phyloP scores from a whole-genome alignment of 2,888 invertebrate genomes.

The Sthenelais limicola region DNA sequence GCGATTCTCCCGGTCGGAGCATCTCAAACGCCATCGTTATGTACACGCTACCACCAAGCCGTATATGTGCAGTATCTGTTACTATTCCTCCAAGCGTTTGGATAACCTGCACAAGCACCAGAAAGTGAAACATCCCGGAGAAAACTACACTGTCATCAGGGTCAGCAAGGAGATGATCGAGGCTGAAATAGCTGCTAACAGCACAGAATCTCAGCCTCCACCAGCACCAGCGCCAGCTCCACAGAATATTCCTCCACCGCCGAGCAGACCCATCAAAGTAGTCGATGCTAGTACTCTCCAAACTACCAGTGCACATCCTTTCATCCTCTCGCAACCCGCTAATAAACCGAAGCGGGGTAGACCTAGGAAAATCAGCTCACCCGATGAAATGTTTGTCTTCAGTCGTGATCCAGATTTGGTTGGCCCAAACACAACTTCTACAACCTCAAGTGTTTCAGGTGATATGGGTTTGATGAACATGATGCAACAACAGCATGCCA shows the following conservation, averaged over 20 bases:
- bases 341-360: slow-evolving; percentile 23
- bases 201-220: no score
- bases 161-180: slow-evolving; percentile 34
- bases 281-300: not conserved
- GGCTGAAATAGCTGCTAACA: slow-evolving; percentile 19
- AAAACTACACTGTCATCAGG: not conserved
- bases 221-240: no score
- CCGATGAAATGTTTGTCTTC: slow-evolving; percentile 13
- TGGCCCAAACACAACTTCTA: no score
- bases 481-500: no score
- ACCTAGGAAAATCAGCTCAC: slow-evolving; percentile 25
- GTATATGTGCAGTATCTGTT: slow-evolving; percentile 45
- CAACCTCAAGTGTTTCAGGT: no score
- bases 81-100: slow-evolving; percentile 10
- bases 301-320: not conserved
- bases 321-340: no score
- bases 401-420: slow-evolving; percentile 23
- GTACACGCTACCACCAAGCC: slow-evolving; percentile 51
- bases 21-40: slow-evolving; percentile 48
- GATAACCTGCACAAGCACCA: slow-evolving; percentile 34
- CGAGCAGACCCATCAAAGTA: no score
- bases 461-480: no score
- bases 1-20: slow-evolving; percentile 21
- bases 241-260: no score
- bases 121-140: slow-evolving; percentile 5